Percentiles rank a stretch among this genome's conserved stretches.
Conservation (phyloP, 2,888 invertebrate species). For the Elysia crispata region DNA sequence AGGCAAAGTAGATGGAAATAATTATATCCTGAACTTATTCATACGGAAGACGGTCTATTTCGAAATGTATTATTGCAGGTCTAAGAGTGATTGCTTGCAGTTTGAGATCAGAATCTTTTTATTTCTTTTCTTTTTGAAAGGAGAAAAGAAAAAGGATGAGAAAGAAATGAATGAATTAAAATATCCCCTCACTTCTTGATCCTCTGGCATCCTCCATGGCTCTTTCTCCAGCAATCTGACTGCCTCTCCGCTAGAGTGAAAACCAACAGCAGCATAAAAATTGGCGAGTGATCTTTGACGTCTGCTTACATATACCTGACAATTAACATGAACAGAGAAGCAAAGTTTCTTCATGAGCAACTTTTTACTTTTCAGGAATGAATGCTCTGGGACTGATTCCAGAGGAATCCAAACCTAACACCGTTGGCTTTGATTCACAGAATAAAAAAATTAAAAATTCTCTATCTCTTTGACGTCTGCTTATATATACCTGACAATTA, state of each 20-base stretch:
- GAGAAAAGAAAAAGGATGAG: background rate
- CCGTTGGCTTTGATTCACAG: no score
- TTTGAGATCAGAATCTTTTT: background rate
- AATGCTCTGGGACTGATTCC: no score
- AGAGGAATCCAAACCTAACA: no score
- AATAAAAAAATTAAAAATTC: no score
- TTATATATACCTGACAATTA: slow-evolving; percentile 42
- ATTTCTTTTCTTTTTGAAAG: background rate
- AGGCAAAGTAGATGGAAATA: no score
- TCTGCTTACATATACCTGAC: slow-evolving; percentile 43
- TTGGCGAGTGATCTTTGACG: slow-evolving; percentile 49
- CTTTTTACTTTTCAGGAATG: no score
- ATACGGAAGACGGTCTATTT: no score
- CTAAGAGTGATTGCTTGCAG: background rate
- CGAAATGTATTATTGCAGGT: no score
- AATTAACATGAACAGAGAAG: background rate
- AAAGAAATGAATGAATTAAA: background rate
- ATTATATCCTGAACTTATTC: no score
- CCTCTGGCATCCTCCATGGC: slow-evolving; percentile 60
- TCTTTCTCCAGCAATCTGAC: slow-evolving; percentile 64
- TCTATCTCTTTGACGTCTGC: slow-evolving; percentile 32
- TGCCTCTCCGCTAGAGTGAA: slow-evolving; percentile 66
- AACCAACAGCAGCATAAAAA: slow-evolving; percentile 63
- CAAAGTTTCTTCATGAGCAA: no score
- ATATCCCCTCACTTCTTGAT: slow-evolving; percentile 53